phyloP scores from a whole-genome alignment of 2,888 invertebrate genomes.

The Chaitophorus viminalis region DNA sequence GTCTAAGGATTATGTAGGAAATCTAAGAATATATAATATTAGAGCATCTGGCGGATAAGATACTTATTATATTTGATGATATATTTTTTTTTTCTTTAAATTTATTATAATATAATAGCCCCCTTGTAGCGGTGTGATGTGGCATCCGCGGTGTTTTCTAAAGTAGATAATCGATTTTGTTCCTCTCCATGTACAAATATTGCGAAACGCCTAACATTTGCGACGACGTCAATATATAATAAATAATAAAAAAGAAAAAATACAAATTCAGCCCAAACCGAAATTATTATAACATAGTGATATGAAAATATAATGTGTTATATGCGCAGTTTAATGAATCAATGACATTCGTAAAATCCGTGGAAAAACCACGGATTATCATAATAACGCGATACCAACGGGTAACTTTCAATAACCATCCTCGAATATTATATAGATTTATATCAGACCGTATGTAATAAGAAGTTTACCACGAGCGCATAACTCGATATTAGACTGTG shows the following conservation, averaged over 20 bases:
- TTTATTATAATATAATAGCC: not conserved
- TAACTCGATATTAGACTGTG: too few species aligned
- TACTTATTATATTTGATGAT: not conserved
- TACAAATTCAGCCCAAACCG: not conserved
- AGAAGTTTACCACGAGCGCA: too few species aligned
- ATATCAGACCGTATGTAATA: too few species aligned
- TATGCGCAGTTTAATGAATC: too few species aligned
- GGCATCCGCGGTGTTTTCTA: not conserved
- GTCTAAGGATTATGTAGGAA: not conserved
- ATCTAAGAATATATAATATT: slow-evolving; percentile 6
- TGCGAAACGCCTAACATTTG: not conserved
- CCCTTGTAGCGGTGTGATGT: not conserved
- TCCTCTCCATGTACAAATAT: not conserved
- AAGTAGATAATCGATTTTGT: not conserved
- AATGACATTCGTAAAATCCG: too few species aligned
- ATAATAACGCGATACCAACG: too few species aligned
- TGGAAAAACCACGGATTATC: too few species aligned
- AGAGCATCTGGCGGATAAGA: not conserved
- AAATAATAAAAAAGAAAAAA: not conserved
- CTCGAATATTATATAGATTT: too few species aligned
- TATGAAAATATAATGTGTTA: too few species aligned
- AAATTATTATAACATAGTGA: too few species aligned
- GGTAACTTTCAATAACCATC: too few species aligned
- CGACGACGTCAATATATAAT: not conserved
- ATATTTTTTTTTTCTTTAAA: not conserved